A percentile compares a stretch with the other conserved stretches of the same genome.
Evolutionary conservation across 2,113 vertebrate genomes (phyloP).

Genomic region (Cairina moschata): DNA sequence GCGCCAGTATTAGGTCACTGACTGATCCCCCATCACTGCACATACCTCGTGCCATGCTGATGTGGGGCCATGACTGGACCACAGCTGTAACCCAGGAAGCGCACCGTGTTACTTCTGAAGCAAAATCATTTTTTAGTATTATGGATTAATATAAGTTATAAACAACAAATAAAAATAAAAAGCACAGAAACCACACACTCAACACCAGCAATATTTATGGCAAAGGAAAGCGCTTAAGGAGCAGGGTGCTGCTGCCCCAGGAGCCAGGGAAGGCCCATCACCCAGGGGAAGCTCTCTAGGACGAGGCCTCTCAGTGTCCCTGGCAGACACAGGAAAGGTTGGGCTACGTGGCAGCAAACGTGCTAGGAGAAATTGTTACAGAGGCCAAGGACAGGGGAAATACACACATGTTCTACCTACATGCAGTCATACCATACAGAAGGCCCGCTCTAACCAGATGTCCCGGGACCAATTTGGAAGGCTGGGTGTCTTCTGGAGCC

Average conservation of each 20-base stretch:
- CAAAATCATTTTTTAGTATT: not conserved
- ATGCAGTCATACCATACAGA: not conserved
- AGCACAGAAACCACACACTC: not conserved
- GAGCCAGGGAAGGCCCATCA: not conserved
- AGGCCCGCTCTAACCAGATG: not conserved
- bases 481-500: not conserved
- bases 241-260: not conserved
- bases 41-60: not conserved
- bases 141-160: not conserved
- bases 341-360: not conserved
- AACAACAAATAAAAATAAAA: not conserved
- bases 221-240: not conserved
- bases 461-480: not conserved
- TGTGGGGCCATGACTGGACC: not conserved
- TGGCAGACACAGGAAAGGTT: not conserved
- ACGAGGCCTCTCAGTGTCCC: not conserved
- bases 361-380: not conserved
- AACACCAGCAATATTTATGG: not conserved
- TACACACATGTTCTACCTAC: rapidly evolving
- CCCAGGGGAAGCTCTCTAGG: not conserved
- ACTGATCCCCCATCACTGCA: not conserved
- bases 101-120: not conserved
- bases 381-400: not conserved
- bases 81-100: not conserved
- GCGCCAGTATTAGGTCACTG: not conserved